These are phyloP conservation scores for Ceriagrion tenellum DNA, from an alignment of 2,888 invertebrate species.

Conservation along the genomic window DNA sequence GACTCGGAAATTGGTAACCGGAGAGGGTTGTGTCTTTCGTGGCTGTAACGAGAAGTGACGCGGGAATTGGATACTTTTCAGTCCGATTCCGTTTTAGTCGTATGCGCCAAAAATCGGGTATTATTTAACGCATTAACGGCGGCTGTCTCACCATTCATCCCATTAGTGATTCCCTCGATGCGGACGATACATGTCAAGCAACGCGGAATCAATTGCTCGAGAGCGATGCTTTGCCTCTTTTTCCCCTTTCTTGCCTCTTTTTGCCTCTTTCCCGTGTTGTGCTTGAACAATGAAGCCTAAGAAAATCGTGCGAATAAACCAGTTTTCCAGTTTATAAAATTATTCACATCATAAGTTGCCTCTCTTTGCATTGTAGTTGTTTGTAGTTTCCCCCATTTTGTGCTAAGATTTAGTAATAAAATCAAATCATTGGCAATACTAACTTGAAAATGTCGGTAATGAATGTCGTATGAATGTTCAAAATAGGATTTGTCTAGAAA, in stretches of 20 bases:
- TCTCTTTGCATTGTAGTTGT: too few relatives aligned
- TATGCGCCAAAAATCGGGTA: neutral
- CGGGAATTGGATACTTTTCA: neutral
- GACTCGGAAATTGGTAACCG: neutral
- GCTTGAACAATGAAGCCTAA: neutral
- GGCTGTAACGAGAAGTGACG: neutral
- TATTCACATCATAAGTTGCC: too few relatives aligned
- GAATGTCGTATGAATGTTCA: too few relatives aligned
- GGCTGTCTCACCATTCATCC: neutral
- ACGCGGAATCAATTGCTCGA: neutral
- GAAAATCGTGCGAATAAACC: neutral
- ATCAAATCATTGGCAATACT: too few relatives aligned
- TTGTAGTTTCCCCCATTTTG: too few relatives aligned
- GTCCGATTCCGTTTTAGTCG: neutral
- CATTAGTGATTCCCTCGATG: neutral
- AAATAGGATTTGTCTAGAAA: too few relatives aligned
- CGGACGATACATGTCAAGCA: neutral
- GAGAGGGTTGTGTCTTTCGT: neutral
- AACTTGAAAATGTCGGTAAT: too few relatives aligned
- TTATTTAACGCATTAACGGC: neutral
- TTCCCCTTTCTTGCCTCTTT: too few relatives aligned
- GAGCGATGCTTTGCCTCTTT: too few relatives aligned
- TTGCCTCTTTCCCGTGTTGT: neutral
- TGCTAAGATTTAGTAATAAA: too few relatives aligned
- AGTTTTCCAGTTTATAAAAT: neutral